Evolutionary conservation across 2,113 vertebrate genomes (phyloP).

Genomic region (Indicator maculatus): DNA sequence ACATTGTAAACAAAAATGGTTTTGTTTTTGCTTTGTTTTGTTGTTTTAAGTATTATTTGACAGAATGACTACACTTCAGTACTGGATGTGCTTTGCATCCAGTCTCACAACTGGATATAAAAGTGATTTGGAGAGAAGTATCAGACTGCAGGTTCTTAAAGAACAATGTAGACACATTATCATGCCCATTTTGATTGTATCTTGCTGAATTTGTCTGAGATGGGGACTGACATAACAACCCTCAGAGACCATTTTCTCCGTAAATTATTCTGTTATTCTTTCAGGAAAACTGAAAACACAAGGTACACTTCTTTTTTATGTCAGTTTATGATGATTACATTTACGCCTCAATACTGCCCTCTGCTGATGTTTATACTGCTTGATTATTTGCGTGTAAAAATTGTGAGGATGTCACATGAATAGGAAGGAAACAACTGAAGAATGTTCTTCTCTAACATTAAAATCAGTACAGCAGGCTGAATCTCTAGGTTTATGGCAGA

Average conservation of each 20-base stretch:
- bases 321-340: background rate
- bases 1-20: background rate
- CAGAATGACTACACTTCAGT: background rate
- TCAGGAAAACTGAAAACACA: background rate
- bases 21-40: background rate
- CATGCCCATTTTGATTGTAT: background rate
- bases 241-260: background rate
- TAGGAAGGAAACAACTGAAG: background rate
- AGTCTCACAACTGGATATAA: background rate
- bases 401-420: rapidly evolving
- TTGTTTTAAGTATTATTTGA: background rate
- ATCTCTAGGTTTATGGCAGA: background rate
- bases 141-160: background rate
- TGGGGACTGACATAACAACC: background rate
- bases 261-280: background rate
- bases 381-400: background rate
- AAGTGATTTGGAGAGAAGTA: background rate
- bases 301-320: rapidly evolving
- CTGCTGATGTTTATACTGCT: slow-evolving; percentile 24
- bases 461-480: background rate
- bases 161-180: background rate
- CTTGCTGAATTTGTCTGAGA: background rate
- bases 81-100: background rate
- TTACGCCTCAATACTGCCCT: slow-evolving; percentile 47
- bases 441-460: background rate